Evolutionary conservation across 2,113 vertebrate genomes (phyloP), one percentile per base, ranked within the genome.

Genomic region (Rissa tridactyla): DNA sequence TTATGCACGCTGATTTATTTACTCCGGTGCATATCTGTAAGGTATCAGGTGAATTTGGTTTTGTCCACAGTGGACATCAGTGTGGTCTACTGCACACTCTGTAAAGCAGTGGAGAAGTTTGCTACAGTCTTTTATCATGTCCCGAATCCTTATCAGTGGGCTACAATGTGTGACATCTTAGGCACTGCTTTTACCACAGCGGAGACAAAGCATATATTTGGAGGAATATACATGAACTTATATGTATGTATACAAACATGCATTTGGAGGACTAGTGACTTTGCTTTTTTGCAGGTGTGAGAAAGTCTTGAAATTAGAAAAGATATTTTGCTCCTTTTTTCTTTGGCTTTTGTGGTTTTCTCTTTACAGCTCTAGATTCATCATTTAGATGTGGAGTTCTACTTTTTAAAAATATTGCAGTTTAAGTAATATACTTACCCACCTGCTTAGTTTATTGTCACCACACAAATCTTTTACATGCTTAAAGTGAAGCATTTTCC

Each of bases 241-340:
- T 19, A 42, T 40, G 4, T 42, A 34, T 16, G 4, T 38, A 40
- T 61, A 11, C 2, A 70, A 70, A 57, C 9, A 40, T 54, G 21
- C 15, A 25, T 47, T 61, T 80, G 68, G 6, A 54, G 23, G 20
- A 80, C 14, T 57, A 23, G 6, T 62, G 34, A 54, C 21, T 81
- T 57, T 2, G 5, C 0, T 20, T 42, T 36, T 82, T 84, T 42
- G 38, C 15, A 30, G 15, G 6, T 3, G 0, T n/a, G 34, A 86
- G 30, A 52, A 42, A 30, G 11, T 40, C 19, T 54, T 82, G 25
- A 85, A 42, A 20, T 79, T 34, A 79, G 16, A 87, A 92, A 62
- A 71, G 10, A 66, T 5, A 0, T 47, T 84, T 65, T 85, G 6
- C 9, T 60, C 4, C 17, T 54, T 73, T 90, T 69, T 49, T 29